Evolutionary conservation across 2,113 vertebrate species (phyloP).

Genomic region (Sceloporus undulatus): DNA sequence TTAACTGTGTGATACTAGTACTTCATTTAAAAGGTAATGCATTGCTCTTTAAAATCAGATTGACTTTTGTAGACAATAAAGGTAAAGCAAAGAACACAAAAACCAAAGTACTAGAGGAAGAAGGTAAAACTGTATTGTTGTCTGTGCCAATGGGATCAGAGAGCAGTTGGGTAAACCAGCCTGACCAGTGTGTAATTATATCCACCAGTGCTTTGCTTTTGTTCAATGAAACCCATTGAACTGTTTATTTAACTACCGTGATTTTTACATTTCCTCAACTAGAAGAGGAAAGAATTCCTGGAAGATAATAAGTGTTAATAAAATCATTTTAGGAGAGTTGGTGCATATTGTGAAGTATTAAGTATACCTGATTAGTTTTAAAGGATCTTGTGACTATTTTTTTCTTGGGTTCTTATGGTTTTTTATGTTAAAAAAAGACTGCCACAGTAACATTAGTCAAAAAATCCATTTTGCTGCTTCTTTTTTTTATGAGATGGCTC

Average conservation of each 20-base stretch:
- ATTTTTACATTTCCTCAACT: not conserved
- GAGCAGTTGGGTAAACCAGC: constrained; percentile 11
- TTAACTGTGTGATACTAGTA: no score
- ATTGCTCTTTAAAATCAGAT: not conserved
- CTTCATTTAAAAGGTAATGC: no score
- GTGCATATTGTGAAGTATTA: not conserved
- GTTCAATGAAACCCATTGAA: not conserved
- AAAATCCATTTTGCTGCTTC: no score
- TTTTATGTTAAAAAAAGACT: not conserved
- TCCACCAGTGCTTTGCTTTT: not conserved
- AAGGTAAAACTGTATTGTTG: not conserved
- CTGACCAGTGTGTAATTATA: constrained; percentile 16
- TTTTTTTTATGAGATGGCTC: no score
- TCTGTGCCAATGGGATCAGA: not conserved
- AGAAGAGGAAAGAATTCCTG: not conserved
- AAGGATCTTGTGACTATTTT: not conserved
- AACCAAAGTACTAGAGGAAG: not conserved
- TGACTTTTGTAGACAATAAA: not conserved
- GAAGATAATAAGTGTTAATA: not conserved
- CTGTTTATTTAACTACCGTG: constrained; percentile 1
- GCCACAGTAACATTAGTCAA: no score
- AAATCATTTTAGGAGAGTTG: not conserved
- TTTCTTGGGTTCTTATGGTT: not conserved
- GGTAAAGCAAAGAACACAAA: not conserved
- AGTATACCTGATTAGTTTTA: no score